A percentile compares a stretch with the other conserved stretches of the same genome.
Conservation (phyloP, 1,140 invertebrate genomes). For the Venturia canescens region DNA sequence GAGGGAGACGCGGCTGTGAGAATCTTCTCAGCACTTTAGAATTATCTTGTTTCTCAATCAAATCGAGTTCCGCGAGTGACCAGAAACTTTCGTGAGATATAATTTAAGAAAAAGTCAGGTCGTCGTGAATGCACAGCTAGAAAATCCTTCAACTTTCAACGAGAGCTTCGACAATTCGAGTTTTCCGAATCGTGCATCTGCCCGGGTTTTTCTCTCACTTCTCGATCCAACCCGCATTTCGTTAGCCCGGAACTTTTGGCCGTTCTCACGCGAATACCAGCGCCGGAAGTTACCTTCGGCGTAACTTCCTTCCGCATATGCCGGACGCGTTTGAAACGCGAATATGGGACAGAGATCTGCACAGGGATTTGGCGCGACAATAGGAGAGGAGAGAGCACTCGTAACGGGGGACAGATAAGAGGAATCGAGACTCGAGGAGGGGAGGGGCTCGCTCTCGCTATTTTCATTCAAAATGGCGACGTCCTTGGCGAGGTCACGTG, state of each 20-base stretch:
- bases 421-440: neutral
- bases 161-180: too few species aligned
- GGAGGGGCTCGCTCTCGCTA: constrained; percentile 16
- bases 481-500: constrained; percentile 74
- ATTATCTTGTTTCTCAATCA: neutral
- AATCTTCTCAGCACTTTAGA: neutral
- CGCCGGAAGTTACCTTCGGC: neutral
- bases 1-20: neutral
- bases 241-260: too few species aligned
- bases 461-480: constrained; percentile 67
- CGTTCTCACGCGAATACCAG: constrained; percentile 3
- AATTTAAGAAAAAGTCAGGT: too few species aligned
- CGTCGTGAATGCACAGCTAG: too few species aligned
- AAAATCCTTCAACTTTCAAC: too few species aligned
- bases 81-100: too few species aligned
- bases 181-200: too few species aligned
- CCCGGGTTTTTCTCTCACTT: neutral
- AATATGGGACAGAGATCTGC: neutral
- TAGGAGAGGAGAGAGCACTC: neutral
- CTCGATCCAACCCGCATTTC: neutral
- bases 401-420: neutral
- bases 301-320: constrained; percentile 33
- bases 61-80: neutral
- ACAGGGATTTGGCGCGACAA: neutral
- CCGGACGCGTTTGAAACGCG: constrained; percentile 16